These are phyloP conservation scores for Mus minutoides DNA, from an alignment of 2,797 vertebrate genomes.

Conservation along the genomic window DNA sequence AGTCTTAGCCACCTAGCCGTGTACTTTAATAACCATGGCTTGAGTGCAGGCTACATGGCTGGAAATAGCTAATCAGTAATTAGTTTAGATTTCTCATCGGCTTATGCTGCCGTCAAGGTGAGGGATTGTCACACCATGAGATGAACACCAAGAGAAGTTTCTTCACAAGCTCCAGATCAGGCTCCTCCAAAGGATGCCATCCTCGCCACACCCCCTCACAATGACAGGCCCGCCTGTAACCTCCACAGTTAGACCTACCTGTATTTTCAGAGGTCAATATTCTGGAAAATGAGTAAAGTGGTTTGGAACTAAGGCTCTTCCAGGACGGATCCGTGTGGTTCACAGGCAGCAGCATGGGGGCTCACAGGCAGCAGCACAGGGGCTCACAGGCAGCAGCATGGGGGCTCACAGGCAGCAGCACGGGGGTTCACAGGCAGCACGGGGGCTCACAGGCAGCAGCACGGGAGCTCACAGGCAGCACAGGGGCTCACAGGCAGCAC, in stretches of 20 bases:
- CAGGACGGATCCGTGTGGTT: not conserved
- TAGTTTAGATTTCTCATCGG: not conserved
- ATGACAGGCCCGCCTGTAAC: not conserved
- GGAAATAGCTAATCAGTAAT: constrained; percentile 9
- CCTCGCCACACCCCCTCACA: not conserved
- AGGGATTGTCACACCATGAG: constrained; percentile 27
- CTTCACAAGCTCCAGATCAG: not conserved
- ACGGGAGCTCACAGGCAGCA: constrained; percentile 6
- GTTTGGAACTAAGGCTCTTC: not conserved
- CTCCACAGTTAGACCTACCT: constrained; percentile 9
- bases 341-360: not conserved
- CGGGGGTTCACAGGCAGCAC: not conserved
- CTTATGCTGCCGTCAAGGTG: not conserved
- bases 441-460: not conserved
- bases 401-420: not conserved
- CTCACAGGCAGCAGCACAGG: not conserved
- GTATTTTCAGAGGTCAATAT: constrained; percentile 19
- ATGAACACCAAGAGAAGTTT: not conserved
- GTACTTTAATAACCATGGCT: constrained; percentile 50
- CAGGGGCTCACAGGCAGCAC: not conserved
- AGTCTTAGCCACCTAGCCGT: not conserved
- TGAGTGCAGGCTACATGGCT: constrained; percentile 1
- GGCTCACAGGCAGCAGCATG: not conserved
- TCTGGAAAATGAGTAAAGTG: constrained; percentile 37
- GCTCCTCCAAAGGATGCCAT: not conserved